Base-by-base conservation (phyloP, 2,888 invertebrate species). In the Lysandra coridon region DNA sequence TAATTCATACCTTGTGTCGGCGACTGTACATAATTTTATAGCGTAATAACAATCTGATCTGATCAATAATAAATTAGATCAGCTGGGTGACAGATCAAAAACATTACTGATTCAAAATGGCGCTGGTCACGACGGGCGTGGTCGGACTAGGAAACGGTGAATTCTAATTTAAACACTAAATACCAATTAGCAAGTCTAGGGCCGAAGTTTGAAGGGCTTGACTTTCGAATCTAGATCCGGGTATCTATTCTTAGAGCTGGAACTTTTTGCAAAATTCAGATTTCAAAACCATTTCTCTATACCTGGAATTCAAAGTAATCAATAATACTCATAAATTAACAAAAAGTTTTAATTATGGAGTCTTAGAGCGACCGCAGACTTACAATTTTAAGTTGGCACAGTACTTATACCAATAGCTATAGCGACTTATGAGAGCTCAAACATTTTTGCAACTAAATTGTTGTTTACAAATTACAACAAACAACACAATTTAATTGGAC, bases 121-220 rank as follows among this genome's bases (percentile, higher is more conserved):
- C 74, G 74, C 6, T 14, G 74, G 44, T 74, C 74, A 74, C 74
- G 74, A n/a, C 74, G 74, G 74, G 74, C 74, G 74, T 44, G 74
- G 74, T 74, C 40, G 74, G 40, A 74, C 74, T 7, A 74, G 74
- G 74, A 74, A 74, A 74, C 23, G 12, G 4, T 74, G 4, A 74
- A 44, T 74, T 74, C 44, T 33, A 69, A 14, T 74, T 74, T 37
- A 79, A 49, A 79, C 78, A 78, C 33, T 69, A 79, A 49, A 79
- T 74, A 78, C 33, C 37, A 69, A 69, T 69, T 69, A 69, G 33
- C 69, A 69, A 69, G 4, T 69, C 69, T 69, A 33, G 69, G 33
- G 33, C 69, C 14, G 64, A 69, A 69, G 23, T 5, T 23, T 69
- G 69, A 69, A 69, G 69, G 69, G 69, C 69, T 69, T 69, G 69